Evolutionary conservation across 2,888 invertebrate species (phyloP).

Genomic region (Sabellastarte sp.): DNA sequence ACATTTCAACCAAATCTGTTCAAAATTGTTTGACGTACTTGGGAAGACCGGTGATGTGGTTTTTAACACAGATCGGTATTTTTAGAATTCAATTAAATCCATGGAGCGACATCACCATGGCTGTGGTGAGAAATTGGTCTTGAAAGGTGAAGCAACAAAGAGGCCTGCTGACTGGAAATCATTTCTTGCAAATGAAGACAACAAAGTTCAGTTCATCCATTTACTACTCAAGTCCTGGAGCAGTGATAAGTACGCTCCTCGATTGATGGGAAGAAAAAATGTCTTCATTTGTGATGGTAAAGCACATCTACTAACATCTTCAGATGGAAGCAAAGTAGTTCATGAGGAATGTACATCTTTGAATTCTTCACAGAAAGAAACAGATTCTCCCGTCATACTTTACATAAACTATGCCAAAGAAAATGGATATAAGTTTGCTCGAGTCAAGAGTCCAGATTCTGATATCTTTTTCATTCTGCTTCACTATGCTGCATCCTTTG

Average conservation of each 20-base stretch:
- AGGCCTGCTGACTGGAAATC: slow-evolving; percentile 7
- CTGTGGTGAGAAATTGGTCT: slow-evolving; percentile 5
- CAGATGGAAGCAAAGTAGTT: slow-evolving; percentile 10
- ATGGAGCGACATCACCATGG: slow-evolving; percentile 4
- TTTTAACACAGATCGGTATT: slow-evolving; percentile 1
- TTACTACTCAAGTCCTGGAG: slow-evolving; percentile 15
- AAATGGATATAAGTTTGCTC: slow-evolving; percentile 13
- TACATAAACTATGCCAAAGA: slow-evolving; percentile 13
- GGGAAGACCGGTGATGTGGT: background rate
- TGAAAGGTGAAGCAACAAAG: slow-evolving; percentile 7
- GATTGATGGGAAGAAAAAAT: slow-evolving; percentile 8
- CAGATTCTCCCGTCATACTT: slow-evolving; percentile 14
- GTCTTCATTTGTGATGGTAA: slow-evolving; percentile 12
- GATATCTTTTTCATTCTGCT: slow-evolving; percentile 23
- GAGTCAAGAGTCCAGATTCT: slow-evolving; percentile 20
- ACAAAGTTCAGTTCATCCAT: slow-evolving; percentile 12
- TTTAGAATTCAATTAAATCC: background rate
- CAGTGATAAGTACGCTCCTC: slow-evolving; percentile 9
- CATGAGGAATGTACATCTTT: background rate
- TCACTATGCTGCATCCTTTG: slow-evolving; percentile 10
- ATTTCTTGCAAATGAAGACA: slow-evolving; percentile 14
- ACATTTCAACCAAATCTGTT: slow-evolving; percentile 1
- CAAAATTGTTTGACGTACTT: background rate
- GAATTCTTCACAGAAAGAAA: slow-evolving; percentile 14
- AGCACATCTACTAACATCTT: slow-evolving; percentile 9